phyloP scores from a whole-genome alignment of 2,797 vertebrate species.

The Eurystomus glaucurus region DNA sequence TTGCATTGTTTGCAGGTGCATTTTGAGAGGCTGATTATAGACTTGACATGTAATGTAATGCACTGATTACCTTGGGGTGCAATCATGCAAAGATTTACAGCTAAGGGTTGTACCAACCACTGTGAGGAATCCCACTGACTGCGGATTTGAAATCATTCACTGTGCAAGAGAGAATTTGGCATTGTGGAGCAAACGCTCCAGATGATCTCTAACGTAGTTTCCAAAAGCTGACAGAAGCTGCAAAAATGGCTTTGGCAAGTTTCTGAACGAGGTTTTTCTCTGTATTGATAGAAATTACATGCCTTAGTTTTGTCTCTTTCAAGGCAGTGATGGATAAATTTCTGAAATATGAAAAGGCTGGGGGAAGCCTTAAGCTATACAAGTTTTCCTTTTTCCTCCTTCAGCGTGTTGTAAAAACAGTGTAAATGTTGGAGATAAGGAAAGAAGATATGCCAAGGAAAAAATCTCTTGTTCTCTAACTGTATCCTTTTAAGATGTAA shows the following conservation, averaged over 20 bases:
- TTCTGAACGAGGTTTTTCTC: slow-evolving; percentile 57
- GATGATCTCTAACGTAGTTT: slow-evolving; percentile 62
- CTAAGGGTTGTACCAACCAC: background rate
- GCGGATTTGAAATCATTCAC: background rate
- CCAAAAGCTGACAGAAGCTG: slow-evolving; percentile 72
- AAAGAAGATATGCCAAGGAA: slow-evolving; percentile 57
- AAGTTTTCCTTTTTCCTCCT: slow-evolving; percentile 56
- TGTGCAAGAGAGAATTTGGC: slow-evolving; percentile 44
- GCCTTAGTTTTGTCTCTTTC: slow-evolving; percentile 69
- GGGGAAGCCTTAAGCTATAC: slow-evolving; percentile 56
- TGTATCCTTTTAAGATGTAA: background rate
- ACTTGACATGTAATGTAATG: background rate
- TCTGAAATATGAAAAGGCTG: slow-evolving; percentile 54
- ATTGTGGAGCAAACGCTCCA: slow-evolving; percentile 40
- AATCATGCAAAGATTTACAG: background rate
- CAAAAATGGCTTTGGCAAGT: slow-evolving; percentile 69
- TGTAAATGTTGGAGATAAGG: slow-evolving; percentile 70
- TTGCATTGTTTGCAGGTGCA: slow-evolving; percentile 38
- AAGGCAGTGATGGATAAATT: slow-evolving; percentile 66
- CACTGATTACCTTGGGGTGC: background rate
- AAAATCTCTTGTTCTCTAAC: slow-evolving; percentile 36
- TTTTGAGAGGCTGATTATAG: slow-evolving; percentile 34
- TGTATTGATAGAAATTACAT: slow-evolving; percentile 62
- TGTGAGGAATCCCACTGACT: slow-evolving; percentile 24
- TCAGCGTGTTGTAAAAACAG: slow-evolving; percentile 60